These are phyloP conservation scores for Poeciliopsis paucimaculata DNA, from an alignment of 2,797 vertebrate species.

Conservation along the genomic window DNA sequence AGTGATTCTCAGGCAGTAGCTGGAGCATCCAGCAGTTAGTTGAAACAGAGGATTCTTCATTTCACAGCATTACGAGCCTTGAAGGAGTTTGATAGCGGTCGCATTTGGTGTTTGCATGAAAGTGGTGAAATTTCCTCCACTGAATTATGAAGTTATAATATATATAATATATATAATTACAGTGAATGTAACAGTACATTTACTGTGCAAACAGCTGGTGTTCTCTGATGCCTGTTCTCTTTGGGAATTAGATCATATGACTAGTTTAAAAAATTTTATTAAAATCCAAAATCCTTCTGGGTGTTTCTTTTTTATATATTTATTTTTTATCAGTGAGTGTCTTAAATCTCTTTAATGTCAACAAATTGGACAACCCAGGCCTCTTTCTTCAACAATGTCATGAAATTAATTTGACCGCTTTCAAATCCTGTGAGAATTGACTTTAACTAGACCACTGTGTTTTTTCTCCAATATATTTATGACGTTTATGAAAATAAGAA, in stretches of 20 bases:
- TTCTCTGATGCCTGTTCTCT: background rate
- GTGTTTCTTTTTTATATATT: background rate
- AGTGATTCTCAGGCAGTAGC: background rate
- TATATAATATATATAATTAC: no score
- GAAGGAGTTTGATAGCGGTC: background rate
- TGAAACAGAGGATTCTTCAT: background rate
- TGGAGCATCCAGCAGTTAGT: background rate
- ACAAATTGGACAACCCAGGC: background rate
- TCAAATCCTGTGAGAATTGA: background rate
- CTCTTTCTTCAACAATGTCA: background rate
- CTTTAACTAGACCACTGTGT: background rate
- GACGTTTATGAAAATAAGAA: no score
- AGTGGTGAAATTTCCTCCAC: background rate
- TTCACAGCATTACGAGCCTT: background rate
- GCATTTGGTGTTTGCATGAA: background rate
- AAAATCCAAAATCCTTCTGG: background rate
- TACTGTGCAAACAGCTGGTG: background rate
- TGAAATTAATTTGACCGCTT: background rate
- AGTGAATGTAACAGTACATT: background rate
- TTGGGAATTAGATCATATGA: background rate
- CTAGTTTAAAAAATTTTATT: background rate
- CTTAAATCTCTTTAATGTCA: background rate
- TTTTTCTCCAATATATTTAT: no score
- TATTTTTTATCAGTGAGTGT: background rate
- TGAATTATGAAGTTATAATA: background rate